Base-by-base conservation (phyloP, 2,797 vertebrate species). In the Sebastes aleutianus region DNA sequence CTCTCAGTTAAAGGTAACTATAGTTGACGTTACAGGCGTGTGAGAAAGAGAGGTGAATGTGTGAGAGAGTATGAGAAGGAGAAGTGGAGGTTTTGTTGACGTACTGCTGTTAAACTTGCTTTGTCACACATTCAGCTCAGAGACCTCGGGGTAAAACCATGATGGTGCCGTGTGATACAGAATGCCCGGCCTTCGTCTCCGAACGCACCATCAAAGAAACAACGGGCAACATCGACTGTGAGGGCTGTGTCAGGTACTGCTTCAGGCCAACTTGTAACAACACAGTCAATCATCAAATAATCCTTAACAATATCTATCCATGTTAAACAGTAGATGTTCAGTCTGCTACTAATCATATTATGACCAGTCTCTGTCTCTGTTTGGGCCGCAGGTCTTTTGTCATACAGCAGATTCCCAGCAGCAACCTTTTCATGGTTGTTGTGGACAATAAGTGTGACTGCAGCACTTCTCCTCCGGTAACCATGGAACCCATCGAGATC, bases 361-460 rank as follows among this genome's bases (percentile, higher is more conserved):
- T 6, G 14, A 36, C 8, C 0, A 18, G 27, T 70, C 6, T 71
- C 32, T 58, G 63, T 79, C 22, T 86, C 16, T 87, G 22, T 80
- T 61, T 80, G 80, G 27, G 26, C 87, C 85, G 58, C 94, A 99
- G 98, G 84, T 99, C 98, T n/a, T 99, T 99, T 92, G 98, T 99
- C 88, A 99, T 99, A 82, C 98, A 99, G 92, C 98, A 99, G 91
- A 99, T 99, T 90, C 98, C 98, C 75, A 99, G 98, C 95, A 99
- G 98, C 95, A 99, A 99, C 90, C 96, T 99, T 68, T 99, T 99
- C 92, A 99, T 99, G 98, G 98, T 99, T 32, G 98, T 99, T 57
- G 98, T 99, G 88, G 98, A 99, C 89, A 98, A 97, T 64, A 98
- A 97, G 87, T 99, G 98, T 78, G 96, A 97, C 89, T 99, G 98